phyloP scores from a whole-genome alignment of 2,797 vertebrate genomes.

The Nyctibius grandis region DNA sequence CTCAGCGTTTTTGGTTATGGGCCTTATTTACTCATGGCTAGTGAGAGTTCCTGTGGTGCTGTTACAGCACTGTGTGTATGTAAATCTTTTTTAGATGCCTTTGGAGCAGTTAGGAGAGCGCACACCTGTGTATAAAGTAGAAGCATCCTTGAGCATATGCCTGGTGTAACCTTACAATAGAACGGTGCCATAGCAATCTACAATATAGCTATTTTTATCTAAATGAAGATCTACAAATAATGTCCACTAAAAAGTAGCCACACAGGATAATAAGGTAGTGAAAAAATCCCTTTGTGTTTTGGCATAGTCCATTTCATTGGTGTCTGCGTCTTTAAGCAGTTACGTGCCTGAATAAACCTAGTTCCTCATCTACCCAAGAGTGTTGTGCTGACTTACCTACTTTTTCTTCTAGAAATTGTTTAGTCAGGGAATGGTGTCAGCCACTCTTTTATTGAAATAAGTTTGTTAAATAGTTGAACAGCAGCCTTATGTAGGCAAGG shows the following conservation, averaged over 20 bases:
- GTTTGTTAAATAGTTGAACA: background rate
- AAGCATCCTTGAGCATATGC: background rate
- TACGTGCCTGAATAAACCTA: background rate
- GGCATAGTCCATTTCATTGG: background rate
- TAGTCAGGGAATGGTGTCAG: background rate
- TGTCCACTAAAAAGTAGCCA: background rate
- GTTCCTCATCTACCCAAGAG: background rate
- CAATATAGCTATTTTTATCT: background rate
- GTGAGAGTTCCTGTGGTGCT: slow-evolving; percentile 36
- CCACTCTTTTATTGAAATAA: background rate
- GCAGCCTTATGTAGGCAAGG: background rate
- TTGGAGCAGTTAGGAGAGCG: background rate
- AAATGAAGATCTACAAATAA: background rate
- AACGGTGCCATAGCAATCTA: background rate
- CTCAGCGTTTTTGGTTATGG: slow-evolving; percentile 39
- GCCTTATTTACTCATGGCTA: slow-evolving; percentile 1
- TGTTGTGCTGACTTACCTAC: background rate
- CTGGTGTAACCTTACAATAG: background rate
- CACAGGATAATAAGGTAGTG: background rate
- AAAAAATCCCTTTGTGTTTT: background rate
- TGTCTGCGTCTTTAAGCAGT: background rate
- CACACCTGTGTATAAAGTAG: background rate
- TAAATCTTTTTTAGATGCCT: slow-evolving; percentile 21
- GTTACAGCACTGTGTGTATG: background rate
- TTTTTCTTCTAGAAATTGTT: background rate